Conservation (phyloP, 2,797 vertebrate species). For the Halcyon badia region DNA sequence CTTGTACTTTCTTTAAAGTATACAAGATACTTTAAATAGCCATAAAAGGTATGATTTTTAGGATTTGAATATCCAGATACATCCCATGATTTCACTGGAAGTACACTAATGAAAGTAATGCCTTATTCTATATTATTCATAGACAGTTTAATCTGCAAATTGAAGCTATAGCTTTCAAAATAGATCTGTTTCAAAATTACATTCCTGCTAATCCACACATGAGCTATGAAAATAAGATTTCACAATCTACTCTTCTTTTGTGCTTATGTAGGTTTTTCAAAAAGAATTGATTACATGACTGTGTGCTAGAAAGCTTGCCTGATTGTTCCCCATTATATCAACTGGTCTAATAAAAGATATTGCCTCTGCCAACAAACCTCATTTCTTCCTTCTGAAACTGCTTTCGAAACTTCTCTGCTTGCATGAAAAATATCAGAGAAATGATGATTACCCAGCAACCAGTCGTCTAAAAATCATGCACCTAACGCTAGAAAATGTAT, state of each 20-base stretch:
- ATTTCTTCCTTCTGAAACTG: constrained; percentile 4
- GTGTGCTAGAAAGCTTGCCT: background rate
- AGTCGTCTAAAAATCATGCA: background rate
- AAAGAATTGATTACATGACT: constrained; percentile 31
- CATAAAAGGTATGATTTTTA: background rate
- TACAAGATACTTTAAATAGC: background rate
- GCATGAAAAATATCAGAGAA: constrained; percentile 11
- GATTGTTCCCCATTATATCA: background rate
- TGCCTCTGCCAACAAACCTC: constrained; percentile 24
- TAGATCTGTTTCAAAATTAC: background rate
- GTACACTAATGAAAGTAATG: background rate
- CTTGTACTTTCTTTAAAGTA: background rate
- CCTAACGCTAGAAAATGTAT: background rate
- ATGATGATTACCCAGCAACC: background rate
- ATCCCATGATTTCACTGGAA: background rate
- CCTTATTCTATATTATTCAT: background rate
- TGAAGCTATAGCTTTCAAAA: background rate
- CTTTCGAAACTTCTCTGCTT: constrained; percentile 6
- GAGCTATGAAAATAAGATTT: background rate
- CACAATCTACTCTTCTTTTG: background rate
- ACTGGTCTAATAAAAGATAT: constrained; percentile 26
- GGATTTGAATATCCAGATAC: background rate
- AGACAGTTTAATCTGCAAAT: background rate
- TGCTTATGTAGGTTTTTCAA: background rate
- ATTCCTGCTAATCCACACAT: background rate